Evolutionary conservation across 2,113 vertebrate species (phyloP), one percentile per base, ranked within the genome.

Genomic region (Hassar affinis): DNA sequence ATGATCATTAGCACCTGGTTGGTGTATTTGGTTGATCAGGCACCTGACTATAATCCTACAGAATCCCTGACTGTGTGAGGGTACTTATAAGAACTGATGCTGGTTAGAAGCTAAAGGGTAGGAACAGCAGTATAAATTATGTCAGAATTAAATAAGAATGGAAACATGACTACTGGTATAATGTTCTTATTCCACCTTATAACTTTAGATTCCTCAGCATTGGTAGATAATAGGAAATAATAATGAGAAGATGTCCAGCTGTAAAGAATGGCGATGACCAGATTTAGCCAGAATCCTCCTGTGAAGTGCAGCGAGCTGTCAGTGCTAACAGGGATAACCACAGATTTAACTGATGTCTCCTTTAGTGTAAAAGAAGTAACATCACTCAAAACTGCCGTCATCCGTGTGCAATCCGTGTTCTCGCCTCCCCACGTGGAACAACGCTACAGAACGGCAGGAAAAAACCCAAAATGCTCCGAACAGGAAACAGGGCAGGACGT

Each of bases 331-430:
- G 92, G 91, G 93, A 95, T 91, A 94, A 95, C 92, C 94, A 94
- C 94, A 95, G 94, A 94, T 95, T 94, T 95, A 95, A 94, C 93
- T 95, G 94, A 95, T 95, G 94, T 95, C 94, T 95, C 93, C 94
- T 91, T 87, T 87, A 89, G 90, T 89, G 92, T 84, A 64, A 87
- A 92, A 94, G 93, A 95, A 95, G 94, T 94, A 93, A 95, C 94
- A 95, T 94, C 94, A 95, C 91, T 94, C 93, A 95, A 94, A 95
- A 93, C 94, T 95, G 94, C 92, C 93, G 88, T 94, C 93, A 94
- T 93, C 93, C 92, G 80, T 78, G 93, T 91, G 87, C 90, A 82
- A 76, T 79, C 42, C 45, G 75, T 59, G 15, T 18, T 10, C 9
- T n/a, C 20, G 15, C 27, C 42, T 30, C 57, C 11, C 45, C 42